A percentile compares a stretch with the other conserved stretches of the same genome.
phyloP scores from a whole-genome alignment of 2,888 invertebrate species.

The Folsomia candida region DNA sequence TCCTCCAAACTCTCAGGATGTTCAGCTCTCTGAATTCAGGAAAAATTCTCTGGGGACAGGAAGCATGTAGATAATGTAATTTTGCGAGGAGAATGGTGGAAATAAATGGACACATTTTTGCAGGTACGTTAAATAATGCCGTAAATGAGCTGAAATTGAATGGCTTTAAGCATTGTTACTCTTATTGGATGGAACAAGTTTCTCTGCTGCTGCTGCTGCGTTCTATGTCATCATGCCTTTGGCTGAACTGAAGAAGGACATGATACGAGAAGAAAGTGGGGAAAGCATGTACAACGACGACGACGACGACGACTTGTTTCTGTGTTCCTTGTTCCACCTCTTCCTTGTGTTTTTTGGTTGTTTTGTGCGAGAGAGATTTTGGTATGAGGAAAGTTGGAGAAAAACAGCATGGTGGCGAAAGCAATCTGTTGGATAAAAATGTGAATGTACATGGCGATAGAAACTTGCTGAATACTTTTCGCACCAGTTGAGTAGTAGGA shows the following conservation, averaged over 20 bases:
- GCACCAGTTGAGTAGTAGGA: no score
- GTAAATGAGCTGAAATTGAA: conserved; percentile 11
- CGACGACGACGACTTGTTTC: no score
- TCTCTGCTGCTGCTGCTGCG: not conserved
- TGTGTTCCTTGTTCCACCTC: no score
- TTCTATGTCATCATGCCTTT: not conserved
- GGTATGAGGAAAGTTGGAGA: no score
- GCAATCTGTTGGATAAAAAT: not conserved
- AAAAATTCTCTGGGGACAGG: not conserved
- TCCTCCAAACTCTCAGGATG: not conserved
- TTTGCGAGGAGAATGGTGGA: not conserved
- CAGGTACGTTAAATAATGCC: conserved; percentile 8
- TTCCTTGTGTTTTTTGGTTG: not conserved
- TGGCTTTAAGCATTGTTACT: conserved; percentile 9
- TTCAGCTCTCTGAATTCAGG: not conserved
- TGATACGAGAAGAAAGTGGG: no score
- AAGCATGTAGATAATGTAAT: not conserved
- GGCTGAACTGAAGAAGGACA: no score
- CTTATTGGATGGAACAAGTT: not conserved
- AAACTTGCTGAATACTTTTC: not conserved
- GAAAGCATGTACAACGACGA: no score
- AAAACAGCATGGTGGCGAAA: not conserved
- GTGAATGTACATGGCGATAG: not conserved
- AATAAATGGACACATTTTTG: not conserved
- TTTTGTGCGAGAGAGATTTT: not conserved